Conservation (phyloP, 2,888 invertebrate species). For the Argyresthia goedartella region DNA sequence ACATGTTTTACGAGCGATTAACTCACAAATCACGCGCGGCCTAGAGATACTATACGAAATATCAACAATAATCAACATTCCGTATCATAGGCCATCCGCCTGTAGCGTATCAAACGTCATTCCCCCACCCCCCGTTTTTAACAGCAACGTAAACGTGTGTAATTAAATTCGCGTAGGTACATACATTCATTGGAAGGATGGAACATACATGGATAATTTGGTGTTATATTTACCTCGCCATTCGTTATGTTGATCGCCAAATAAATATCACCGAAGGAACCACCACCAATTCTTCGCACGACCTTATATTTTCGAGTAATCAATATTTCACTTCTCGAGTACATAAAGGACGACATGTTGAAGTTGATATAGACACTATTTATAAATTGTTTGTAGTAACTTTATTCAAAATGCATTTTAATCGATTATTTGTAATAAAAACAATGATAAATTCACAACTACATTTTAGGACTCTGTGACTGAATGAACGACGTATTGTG, state of each 20-base stretch:
- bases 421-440: conserved; percentile 23
- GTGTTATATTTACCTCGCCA: conserved; percentile 79
- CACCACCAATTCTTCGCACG: conserved; percentile 97
- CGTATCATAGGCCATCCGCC: too few relatives aligned
- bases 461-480: conserved; percentile 34
- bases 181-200: too few relatives aligned
- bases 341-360: conserved; percentile 23
- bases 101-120: not conserved
- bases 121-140: not conserved
- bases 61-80: not conserved
- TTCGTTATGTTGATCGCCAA: conserved; percentile 93
- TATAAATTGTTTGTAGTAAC: too few relatives aligned
- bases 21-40: not conserved
- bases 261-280: conserved; percentile 99
- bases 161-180: conserved; percentile 8
- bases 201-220: too few relatives aligned
- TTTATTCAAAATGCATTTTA: too few relatives aligned
- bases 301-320: conserved; percentile 95
- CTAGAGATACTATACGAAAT: not conserved
- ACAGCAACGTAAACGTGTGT: conserved; percentile 7
- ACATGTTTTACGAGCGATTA: conserved; percentile 1
- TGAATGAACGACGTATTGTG: conserved; percentile 16
- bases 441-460: conserved; percentile 40
- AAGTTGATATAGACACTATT: not conserved
- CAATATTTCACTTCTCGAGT: conserved; percentile 76